These are phyloP conservation scores for Xenopus tropicalis DNA, from an alignment of 2,113 vertebrate species.

Conservation along the genomic window UCB_Xtro_10.0 CM004447.2:102371501-102372000, in stretches of 20 bases:
- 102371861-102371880: conserved; percentile 22
- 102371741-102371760: too few relatives aligned
- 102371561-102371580: conserved; percentile 6
- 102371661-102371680: not conserved
- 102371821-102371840: conserved; percentile 23
- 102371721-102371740: conserved; percentile 23
- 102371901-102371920: conserved; percentile 19
- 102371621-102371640: conserved; percentile 23
- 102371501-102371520: too few relatives aligned
- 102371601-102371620: conserved; percentile 22
- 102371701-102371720: conserved; percentile 18
- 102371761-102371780: too few relatives aligned
- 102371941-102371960: conserved; percentile 15
- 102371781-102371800: too few relatives aligned
- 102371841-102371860: conserved; percentile 13
- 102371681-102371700: conserved; percentile 16
- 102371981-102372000: not conserved
- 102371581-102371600: conserved; percentile 25
- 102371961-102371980: not conserved
- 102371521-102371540: too few relatives aligned
- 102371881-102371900: conserved; percentile 2
- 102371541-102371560: conserved; percentile 11
- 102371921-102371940: not conserved
- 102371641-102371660: conserved; percentile 28
- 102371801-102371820: not conserved